A percentile compares a stretch with the other conserved stretches of the same genome.
Conservation (phyloP, 2,113 vertebrate species). For the Rutilus rutilus region DNA sequence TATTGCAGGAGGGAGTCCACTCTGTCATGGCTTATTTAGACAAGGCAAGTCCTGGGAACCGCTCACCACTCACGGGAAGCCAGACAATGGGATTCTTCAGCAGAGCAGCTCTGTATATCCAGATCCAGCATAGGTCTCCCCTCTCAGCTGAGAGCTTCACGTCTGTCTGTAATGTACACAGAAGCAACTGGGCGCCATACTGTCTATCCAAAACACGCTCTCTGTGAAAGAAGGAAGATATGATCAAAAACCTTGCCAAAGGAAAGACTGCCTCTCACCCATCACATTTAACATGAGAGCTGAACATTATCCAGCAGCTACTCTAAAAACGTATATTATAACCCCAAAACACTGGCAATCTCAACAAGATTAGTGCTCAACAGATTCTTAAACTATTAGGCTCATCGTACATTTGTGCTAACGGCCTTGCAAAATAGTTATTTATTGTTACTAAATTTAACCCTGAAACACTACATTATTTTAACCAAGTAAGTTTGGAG, state of each 20-base stretch:
- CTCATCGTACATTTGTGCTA: background rate
- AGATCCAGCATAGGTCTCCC: constrained; percentile 40
- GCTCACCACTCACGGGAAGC: constrained; percentile 52
- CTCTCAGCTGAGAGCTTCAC: constrained; percentile 37
- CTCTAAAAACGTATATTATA: constrained; percentile 5
- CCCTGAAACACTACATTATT: background rate
- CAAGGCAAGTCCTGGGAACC: constrained; percentile 58
- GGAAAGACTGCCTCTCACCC: constrained; percentile 40
- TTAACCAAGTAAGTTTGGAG: background rate
- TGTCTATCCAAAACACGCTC: constrained; percentile 49
- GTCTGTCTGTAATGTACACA: constrained; percentile 62
- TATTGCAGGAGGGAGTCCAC: constrained; percentile 59
- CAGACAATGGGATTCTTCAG: constrained; percentile 54
- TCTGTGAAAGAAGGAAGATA: constrained; percentile 44
- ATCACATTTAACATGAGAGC: constrained; percentile 40
- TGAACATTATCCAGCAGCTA: constrained; percentile 36
- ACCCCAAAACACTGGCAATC: background rate
- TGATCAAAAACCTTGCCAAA: constrained; percentile 55
- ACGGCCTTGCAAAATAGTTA: background rate
- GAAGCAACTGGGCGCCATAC: constrained; percentile 59
- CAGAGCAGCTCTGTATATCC: constrained; percentile 29
- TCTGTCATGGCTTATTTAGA: constrained; percentile 67
- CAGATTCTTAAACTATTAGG: background rate
- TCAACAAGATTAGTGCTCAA: background rate
- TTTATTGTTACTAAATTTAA: background rate